Evolutionary conservation across 2,888 invertebrate genomes (phyloP).

Genomic region (Abrostola triplasia): DNA sequence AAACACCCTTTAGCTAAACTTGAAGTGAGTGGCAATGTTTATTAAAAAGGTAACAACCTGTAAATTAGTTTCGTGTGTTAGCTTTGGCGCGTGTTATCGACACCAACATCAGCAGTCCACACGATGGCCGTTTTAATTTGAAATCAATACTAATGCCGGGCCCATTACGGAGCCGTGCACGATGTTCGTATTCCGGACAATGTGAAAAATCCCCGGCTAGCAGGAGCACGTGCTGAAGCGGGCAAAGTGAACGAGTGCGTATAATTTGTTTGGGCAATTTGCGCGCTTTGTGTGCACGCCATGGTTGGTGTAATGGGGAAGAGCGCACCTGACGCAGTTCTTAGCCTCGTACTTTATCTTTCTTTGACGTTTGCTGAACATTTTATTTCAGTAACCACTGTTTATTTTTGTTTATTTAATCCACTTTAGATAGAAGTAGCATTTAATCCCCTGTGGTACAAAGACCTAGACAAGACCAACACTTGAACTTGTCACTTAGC

Average conservation of each 20-base stretch:
- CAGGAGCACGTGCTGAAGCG: conserved; percentile 24
- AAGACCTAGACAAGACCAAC: neutral
- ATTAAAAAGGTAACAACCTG: neutral
- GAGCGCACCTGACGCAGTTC: too few relatives aligned
- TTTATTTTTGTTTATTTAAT: too few relatives aligned
- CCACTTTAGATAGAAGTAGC: too few relatives aligned
- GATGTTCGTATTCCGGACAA: conserved; percentile 35
- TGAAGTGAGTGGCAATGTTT: neutral
- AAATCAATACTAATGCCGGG: conserved; percentile 34
- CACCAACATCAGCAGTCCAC: conserved; percentile 9
- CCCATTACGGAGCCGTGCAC: conserved; percentile 13
- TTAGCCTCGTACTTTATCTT: too few relatives aligned
- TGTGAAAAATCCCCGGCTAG: conserved; percentile 41
- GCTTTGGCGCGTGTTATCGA: conserved; percentile 4
- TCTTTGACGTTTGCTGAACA: too few relatives aligned
- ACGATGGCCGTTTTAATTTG: conserved; percentile 26
- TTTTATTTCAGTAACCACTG: too few relatives aligned
- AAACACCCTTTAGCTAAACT: too few relatives aligned
- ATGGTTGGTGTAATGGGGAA: conserved; percentile 40
- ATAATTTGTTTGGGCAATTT: conserved; percentile 50
- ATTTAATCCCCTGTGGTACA: neutral
- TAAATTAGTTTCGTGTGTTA: neutral
- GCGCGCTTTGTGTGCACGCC: conserved; percentile 37
- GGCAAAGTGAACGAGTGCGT: conserved; percentile 40
- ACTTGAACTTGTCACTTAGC: conserved; percentile 2